Evolutionary conservation across 2,888 invertebrate species (phyloP).

Genomic region (Ornithoptera alexandrae): DNA sequence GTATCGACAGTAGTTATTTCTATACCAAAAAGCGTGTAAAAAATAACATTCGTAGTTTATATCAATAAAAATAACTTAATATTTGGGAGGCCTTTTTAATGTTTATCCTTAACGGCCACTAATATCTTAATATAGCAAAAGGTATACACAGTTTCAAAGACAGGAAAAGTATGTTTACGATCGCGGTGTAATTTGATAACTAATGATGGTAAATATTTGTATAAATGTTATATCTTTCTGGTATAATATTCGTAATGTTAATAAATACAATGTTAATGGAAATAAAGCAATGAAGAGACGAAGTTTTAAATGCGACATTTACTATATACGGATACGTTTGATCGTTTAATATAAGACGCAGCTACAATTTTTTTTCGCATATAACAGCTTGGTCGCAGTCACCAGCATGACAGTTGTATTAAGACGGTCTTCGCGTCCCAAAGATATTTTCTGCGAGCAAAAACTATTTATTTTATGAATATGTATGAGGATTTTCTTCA

Average conservation of each 20-base stretch:
- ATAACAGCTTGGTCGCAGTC: too few species aligned
- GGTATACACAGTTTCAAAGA: slow-evolving; percentile 9
- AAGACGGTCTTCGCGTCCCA: neutral
- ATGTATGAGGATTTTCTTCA: neutral
- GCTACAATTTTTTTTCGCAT: too few species aligned
- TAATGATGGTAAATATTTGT: neutral
- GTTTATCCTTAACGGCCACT: neutral
- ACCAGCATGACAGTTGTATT: too few species aligned
- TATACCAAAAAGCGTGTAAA: neutral
- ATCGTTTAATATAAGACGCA: too few species aligned
- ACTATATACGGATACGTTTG: too few species aligned
- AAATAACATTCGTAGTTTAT: neutral
- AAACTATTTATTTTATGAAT: neutral
- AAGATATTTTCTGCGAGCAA: neutral
- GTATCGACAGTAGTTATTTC: too few species aligned
- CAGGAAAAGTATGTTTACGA: slow-evolving; percentile 24
- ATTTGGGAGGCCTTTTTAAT: slow-evolving; percentile 23
- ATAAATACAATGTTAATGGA: neutral
- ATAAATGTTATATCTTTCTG: neutral
- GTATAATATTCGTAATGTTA: neutral
- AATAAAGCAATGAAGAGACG: neutral
- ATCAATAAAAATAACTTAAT: slow-evolving; percentile 3
- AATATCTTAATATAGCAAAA: slow-evolving; percentile 10
- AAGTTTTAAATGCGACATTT: too few species aligned
- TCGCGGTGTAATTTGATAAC: slow-evolving; percentile 2